Conservation (phyloP, 2,888 invertebrate genomes). For the Sinhomidia bicolor region DNA sequence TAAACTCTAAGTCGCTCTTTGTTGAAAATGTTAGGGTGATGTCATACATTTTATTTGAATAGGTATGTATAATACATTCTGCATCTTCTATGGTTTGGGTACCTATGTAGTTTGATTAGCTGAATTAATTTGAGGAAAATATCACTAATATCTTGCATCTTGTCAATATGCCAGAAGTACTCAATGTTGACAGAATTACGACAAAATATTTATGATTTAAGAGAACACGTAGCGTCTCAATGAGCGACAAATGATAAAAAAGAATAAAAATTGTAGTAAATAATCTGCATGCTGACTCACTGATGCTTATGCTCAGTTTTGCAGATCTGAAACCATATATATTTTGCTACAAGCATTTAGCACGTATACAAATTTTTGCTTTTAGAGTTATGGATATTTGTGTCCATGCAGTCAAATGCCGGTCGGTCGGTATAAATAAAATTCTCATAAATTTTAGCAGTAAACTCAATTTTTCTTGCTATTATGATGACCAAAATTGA, state of each 20-base stretch:
- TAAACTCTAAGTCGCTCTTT: too few species aligned
- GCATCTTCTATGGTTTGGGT: too few species aligned
- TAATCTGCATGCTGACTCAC: not conserved
- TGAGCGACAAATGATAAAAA: not conserved
- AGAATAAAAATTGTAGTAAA: not conserved
- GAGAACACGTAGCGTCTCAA: not conserved
- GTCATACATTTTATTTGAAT: not conserved
- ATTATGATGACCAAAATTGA: not conserved
- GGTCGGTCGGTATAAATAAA: slow-evolving; percentile 17
- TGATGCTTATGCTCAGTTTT: too few species aligned
- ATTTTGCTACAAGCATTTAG: not conserved
- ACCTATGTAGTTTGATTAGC: too few species aligned
- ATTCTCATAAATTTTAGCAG: slow-evolving; percentile 21
- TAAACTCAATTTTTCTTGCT: not conserved
- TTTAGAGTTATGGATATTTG: not conserved
- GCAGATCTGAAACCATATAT: too few species aligned
- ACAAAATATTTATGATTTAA: not conserved
- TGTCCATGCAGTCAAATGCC: not conserved
- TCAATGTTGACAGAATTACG: not conserved
- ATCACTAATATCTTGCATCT: not conserved
- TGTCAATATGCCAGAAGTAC: not conserved
- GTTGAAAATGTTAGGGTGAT: too few species aligned
- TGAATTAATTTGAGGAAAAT: not conserved
- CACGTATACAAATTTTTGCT: not conserved
- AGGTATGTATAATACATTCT: too few species aligned